Base-by-base conservation (phyloP, 35 echinoderm and acorn worm genomes). In the Chiridota heheva region DNA sequence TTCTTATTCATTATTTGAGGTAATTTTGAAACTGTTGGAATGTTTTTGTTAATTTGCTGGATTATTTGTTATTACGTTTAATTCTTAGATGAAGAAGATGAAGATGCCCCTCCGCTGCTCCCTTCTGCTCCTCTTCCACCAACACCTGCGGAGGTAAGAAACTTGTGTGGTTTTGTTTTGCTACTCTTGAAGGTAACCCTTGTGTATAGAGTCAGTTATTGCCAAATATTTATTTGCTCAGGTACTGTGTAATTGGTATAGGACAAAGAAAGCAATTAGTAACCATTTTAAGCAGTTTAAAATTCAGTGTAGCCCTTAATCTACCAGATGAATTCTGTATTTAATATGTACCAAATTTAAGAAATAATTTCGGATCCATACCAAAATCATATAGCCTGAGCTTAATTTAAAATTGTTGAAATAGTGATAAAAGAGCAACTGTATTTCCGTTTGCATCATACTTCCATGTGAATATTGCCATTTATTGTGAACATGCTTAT, bases 131-230 rank as follows among this genome's bases (percentile, higher is more conserved):
- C 24, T 28, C 36, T 74, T 41, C 70, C 70, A 13, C 70, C 70
- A 22, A 47, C 70, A 31, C 70, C 70, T 44, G 70, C 70, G 47
- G 43, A 74, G 30, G 70, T 74, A 74, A 60, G 58, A 24, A 8
- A 5, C 33, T 18, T 60, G 56, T 58, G n/a, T 2, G 3, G 30
- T 58, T 58, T 58, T 28, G 3, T 18, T 16, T 58, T 58, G n/a
- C 30, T 24, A 18, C 15, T 58, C 3, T 4, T 18, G n/a, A n/a
- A n/a, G n/a, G n/a, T n/a, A n/a, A n/a, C n/a, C n/a, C n/a, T n/a
- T n/a, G n/a, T n/a, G n/a, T n/a, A n/a, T n/a, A n/a, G n/a, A n/a
- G n/a, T n/a, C n/a, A n/a, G n/a, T n/a, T n/a, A n/a, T n/a, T n/a
- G n/a, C n/a, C n/a, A n/a, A n/a, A n/a, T n/a, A n/a, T n/a, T n/a